These are phyloP conservation scores for Atta texana DNA, from an alignment of 1,140 invertebrate genomes.

Conservation along the genomic window DNA sequence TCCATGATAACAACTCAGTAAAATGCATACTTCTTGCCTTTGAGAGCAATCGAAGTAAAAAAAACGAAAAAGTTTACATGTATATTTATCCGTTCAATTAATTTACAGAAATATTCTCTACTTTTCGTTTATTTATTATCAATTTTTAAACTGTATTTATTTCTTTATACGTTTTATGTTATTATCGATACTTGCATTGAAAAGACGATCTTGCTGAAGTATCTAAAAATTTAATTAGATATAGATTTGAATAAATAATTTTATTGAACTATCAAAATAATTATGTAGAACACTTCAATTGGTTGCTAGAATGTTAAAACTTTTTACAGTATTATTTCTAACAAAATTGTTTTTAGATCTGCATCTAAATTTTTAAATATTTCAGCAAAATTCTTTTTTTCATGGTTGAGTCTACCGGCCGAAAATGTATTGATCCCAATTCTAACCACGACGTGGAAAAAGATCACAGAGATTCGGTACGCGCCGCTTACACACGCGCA, in stretches of 20 bases:
- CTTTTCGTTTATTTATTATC: not conserved
- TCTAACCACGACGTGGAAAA: conserved; percentile 51
- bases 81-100: not conserved
- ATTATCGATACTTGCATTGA: not conserved
- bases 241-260: too few species aligned
- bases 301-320: too few species aligned
- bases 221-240: too few species aligned
- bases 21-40: too few species aligned
- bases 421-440: conserved; percentile 21
- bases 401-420: not conserved
- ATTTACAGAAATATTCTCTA: not conserved
- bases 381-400: not conserved
- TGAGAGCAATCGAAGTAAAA: too few species aligned
- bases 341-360: too few species aligned
- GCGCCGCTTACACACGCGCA: conserved; percentile 60
- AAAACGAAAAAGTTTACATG: not conserved
- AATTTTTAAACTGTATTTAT: not conserved
- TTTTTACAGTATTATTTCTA: too few species aligned
- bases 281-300: too few species aligned
- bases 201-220: too few species aligned
- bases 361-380: too few species aligned
- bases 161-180: not conserved
- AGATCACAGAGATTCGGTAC: conserved; percentile 76
- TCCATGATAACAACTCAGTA: too few species aligned
- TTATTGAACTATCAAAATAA: too few species aligned